Base-by-base conservation (phyloP, 1,140 invertebrate genomes). In the Acromyrmex charruanus region DNA sequence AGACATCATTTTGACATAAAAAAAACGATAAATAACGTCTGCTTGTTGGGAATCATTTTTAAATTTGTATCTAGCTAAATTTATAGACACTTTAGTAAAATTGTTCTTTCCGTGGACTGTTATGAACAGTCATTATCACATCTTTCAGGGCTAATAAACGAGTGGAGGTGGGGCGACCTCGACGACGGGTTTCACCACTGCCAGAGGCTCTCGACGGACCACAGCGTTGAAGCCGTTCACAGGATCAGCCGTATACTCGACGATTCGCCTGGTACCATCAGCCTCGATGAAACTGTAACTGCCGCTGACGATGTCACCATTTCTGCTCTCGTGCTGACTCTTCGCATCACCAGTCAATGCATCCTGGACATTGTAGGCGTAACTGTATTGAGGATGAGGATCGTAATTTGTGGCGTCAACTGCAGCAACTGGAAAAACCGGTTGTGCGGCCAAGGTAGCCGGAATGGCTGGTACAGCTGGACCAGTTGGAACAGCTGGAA, bases 281-380 rank as follows among this genome's bases (percentile, higher is more conserved):
- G 95, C 94, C 65, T 95, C 95, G 69, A 95, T 94, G 9, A 95
- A 85, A 53, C 93, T 94, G 87, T 95, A 96, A 72, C 93, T 94
- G 14, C 95, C 96, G 18, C 91, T 93, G 7, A 96, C 96, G 1
- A 96, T 92, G 81, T 96, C 96, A 6, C 96, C 96, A 82, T 97
- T 95, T 53, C 96, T 95, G 51, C 93, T 96, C 93, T 97, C 97
- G 79, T 97, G 95, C 89, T 97, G 97, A 87, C 95, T 95, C 93
- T 97, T 97, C 2, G 96, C 94, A 93, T 97, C 97, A 2, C 97
- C 97, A 39, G 96, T 97, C 68, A 96, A 93, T n/a, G 95, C 93
- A 86, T 97, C 97, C 53, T 97, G 96, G 0, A 97, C 96, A 53
- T 96, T 96, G 91, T 97, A 97, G 3, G 95, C 95, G 90, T 96